These are phyloP conservation scores for Tenualosa thibaudeaui DNA, from an alignment of 2,797 vertebrate genomes.

Conservation along the genomic window DNA sequence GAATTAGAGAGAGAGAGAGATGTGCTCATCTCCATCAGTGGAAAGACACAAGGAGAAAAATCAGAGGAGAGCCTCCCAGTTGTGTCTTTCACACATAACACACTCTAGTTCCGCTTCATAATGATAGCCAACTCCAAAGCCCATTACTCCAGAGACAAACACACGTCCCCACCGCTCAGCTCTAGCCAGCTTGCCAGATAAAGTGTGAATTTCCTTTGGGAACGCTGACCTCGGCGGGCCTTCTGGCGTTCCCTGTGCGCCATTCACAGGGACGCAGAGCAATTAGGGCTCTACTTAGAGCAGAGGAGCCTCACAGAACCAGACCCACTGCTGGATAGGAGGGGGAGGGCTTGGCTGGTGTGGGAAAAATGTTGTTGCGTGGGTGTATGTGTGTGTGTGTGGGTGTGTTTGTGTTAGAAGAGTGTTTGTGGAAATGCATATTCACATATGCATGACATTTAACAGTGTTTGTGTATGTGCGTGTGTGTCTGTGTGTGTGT, in stretches of 20 bases:
- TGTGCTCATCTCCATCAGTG: not conserved
- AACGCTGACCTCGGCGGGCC: not conserved
- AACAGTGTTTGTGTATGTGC: not conserved
- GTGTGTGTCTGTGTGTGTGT: not conserved
- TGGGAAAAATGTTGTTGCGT: not conserved
- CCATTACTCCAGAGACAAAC: not conserved
- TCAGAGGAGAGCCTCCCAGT: not conserved
- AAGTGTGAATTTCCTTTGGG: conserved; percentile 15
- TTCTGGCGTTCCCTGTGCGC: not conserved
- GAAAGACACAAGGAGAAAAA: not conserved
- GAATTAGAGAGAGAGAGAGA: not conserved
- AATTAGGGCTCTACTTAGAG: not conserved
- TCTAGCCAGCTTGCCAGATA: not conserved
- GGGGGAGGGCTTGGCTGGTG: not conserved
- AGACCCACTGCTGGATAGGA: not conserved
- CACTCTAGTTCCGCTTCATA: not conserved
- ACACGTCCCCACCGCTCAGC: not conserved
- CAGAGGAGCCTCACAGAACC: not conserved
- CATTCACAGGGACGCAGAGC: not conserved
- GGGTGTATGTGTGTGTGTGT: not conserved
- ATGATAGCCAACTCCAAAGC: conserved; percentile 9
- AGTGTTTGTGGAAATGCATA: not conserved
- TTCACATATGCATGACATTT: too few relatives aligned
- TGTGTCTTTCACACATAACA: not conserved
- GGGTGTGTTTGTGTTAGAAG: not conserved